phyloP scores from a whole-genome alignment of 2,113 vertebrate species.

The Neolamprologus cancellatus region DNA sequence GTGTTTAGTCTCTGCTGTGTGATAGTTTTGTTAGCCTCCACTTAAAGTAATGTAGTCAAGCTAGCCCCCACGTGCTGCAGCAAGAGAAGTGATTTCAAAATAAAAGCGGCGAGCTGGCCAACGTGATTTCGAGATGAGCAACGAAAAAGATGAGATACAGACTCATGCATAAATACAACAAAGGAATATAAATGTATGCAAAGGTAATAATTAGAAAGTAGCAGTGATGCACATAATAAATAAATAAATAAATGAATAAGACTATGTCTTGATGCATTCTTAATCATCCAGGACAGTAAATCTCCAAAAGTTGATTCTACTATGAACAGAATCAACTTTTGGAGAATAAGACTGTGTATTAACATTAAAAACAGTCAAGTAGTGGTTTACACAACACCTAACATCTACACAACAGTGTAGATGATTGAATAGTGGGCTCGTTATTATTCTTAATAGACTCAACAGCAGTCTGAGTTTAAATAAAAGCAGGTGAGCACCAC shows the following conservation, averaged over 20 bases:
- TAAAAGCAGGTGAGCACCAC: neutral
- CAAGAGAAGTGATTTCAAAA: neutral
- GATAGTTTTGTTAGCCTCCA: neutral
- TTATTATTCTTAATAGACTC: neutral
- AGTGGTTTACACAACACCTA: too few relatives aligned
- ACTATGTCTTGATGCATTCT: too few relatives aligned
- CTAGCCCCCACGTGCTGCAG: fast-evolving
- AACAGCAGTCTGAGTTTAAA: neutral
- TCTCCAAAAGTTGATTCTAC: too few relatives aligned
- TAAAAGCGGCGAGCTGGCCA: neutral
- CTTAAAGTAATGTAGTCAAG: neutral
- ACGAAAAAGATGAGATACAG: neutral
- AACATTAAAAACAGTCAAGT: too few relatives aligned
- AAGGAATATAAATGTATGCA: neutral
- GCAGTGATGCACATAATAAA: neutral
- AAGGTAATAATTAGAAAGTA: neutral
- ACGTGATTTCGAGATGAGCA: neutral
- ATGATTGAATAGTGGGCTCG: fast-evolving
- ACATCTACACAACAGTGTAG: neutral
- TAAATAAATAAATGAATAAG: neutral
- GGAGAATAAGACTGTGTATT: too few relatives aligned
- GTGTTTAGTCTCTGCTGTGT: fast-evolving
- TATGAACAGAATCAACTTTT: too few relatives aligned
- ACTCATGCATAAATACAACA: fast-evolving
- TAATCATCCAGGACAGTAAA: too few relatives aligned